Percentiles rank a stretch among this genome's conserved stretches.
These are phyloP conservation scores for Drosophila miranda DNA, from an alignment of 1,140 invertebrate genomes.

Conservation along the genomic window DNA sequence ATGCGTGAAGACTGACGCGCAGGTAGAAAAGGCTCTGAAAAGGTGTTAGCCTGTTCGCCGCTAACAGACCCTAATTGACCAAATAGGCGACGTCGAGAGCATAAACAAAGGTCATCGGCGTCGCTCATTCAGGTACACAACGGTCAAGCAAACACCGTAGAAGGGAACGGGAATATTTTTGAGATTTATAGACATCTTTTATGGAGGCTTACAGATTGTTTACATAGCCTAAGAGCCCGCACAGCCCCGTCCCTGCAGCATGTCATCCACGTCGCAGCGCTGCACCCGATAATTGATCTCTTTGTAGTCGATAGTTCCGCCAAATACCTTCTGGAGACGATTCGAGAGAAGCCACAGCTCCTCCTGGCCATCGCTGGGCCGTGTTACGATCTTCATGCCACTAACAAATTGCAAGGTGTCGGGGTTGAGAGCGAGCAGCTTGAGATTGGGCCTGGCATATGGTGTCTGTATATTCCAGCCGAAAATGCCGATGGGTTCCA, in stretches of 20 bases:
- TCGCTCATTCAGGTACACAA: slow-evolving; percentile 39
- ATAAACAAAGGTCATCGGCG: slow-evolving; percentile 48
- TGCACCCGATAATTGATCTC: slow-evolving; percentile 74
- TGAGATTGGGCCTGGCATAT: slow-evolving; percentile 39
- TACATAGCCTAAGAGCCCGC: slow-evolving; percentile 59
- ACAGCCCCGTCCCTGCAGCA: slow-evolving; percentile 45
- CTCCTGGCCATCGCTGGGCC: slow-evolving; percentile 80
- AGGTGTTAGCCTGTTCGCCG: slow-evolving; percentile 13
- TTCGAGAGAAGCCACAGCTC: slow-evolving; percentile 64
- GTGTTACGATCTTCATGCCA: slow-evolving; percentile 86
- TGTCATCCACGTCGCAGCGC: slow-evolving; percentile 62
- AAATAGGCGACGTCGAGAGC: slow-evolving; percentile 21
- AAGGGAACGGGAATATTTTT: slow-evolving; percentile 38
- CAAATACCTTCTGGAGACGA: slow-evolving; percentile 85
- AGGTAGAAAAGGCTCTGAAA: slow-evolving; percentile 36
- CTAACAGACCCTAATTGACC: slow-evolving; percentile 58
- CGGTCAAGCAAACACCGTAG: slow-evolving; percentile 39
- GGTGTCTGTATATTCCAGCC: slow-evolving; percentile 61
- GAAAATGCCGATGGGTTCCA: slow-evolving; percentile 59
- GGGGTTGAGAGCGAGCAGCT: slow-evolving; percentile 69
- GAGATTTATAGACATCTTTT: slow-evolving; percentile 68
- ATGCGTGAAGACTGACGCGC: slow-evolving; percentile 51
- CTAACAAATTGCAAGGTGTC: slow-evolving; percentile 86
- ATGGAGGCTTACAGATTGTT: slow-evolving; percentile 53
- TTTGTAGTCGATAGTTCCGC: slow-evolving; percentile 83